These are phyloP conservation scores for Polyodon spathula DNA, from an alignment of 2,113 vertebrate genomes.

Conservation along the genomic window DNA sequence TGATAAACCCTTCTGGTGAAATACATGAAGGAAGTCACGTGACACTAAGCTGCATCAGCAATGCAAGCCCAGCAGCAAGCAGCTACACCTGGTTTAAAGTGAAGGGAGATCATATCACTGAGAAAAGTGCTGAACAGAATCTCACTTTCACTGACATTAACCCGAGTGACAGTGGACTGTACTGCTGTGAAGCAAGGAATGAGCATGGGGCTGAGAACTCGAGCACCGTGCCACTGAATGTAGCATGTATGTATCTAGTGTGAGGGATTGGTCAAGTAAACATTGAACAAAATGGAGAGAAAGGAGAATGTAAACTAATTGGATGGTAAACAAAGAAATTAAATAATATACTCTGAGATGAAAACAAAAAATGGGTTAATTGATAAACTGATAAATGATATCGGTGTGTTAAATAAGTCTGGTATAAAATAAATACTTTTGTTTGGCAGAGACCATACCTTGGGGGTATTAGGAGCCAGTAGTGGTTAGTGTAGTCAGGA, in stretches of 20 bases:
- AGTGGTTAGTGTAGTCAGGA: no score
- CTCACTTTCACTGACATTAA: slow-evolving; percentile 37
- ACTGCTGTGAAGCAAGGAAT: slow-evolving; percentile 37
- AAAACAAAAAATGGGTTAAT: no score
- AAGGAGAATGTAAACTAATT: no score
- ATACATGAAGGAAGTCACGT: slow-evolving; percentile 34
- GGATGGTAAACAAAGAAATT: no score
- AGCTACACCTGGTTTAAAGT: slow-evolving; percentile 50
- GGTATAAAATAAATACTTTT: no score
- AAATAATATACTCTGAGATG: no score
- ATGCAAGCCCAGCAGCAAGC: slow-evolving; percentile 34
- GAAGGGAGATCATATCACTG: slow-evolving; percentile 18
- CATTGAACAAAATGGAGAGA: no score
- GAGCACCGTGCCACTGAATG: slow-evolving; percentile 15
- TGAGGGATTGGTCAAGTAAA: no score
- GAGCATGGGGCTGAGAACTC: slow-evolving; percentile 30
- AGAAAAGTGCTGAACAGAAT: slow-evolving; percentile 20
- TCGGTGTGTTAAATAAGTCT: no score
- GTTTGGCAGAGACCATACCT: no score
- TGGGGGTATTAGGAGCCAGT: no score
- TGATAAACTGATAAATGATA: no score
- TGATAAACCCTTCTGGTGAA: slow-evolving; percentile 25
- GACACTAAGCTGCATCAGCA: slow-evolving; percentile 40
- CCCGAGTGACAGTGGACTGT: slow-evolving; percentile 31
- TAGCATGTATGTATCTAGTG: slow-evolving; percentile 43